A percentile compares a stretch with the other conserved stretches of the same genome.
These are phyloP conservation scores for Ganaspis sp. DNA, from an alignment of 1,140 invertebrate genomes.

Conservation along the genomic window DNA sequence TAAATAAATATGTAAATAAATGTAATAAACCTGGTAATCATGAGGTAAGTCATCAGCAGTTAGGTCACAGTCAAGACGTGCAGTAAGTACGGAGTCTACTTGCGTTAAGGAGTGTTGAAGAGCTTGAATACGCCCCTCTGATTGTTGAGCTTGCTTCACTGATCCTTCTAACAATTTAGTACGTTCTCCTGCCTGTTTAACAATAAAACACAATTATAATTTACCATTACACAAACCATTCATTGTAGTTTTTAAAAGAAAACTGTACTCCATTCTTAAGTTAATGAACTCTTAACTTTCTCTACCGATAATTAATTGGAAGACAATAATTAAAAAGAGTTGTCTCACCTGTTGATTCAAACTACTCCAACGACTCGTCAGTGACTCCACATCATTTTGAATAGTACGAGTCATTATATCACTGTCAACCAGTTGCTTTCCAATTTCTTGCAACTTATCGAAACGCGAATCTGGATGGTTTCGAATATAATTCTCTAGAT, in stretches of 20 bases:
- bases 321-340: not conserved
- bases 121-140: conserved; percentile 85
- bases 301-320: too few species aligned
- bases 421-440: conserved; percentile 83
- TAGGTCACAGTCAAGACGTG: conserved; percentile 86
- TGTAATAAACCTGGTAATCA: conserved; percentile 83
- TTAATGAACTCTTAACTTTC: too few species aligned
- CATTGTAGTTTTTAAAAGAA: not conserved
- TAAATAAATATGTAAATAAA: conserved; percentile 39
- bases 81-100: conserved; percentile 83
- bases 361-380: conserved; percentile 82
- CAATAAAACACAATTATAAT: conserved; percentile 43
- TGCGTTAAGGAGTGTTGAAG: conserved; percentile 87
- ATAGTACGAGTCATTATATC: conserved; percentile 86
- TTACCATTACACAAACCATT: not conserved
- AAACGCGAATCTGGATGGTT: conserved; percentile 85
- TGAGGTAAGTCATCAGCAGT: conserved; percentile 88
- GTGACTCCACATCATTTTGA: conserved; percentile 82
- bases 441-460: conserved; percentile 86
- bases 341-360: conserved; percentile 81
- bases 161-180: conserved; percentile 84
- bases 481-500: conserved; percentile 89
- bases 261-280: too few species aligned
- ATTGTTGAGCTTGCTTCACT: conserved; percentile 87
- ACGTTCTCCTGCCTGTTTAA: conserved; percentile 82